Evolutionary conservation across 1,140 invertebrate genomes (phyloP).

Genomic region (Octopus bimaculoides): DNA sequence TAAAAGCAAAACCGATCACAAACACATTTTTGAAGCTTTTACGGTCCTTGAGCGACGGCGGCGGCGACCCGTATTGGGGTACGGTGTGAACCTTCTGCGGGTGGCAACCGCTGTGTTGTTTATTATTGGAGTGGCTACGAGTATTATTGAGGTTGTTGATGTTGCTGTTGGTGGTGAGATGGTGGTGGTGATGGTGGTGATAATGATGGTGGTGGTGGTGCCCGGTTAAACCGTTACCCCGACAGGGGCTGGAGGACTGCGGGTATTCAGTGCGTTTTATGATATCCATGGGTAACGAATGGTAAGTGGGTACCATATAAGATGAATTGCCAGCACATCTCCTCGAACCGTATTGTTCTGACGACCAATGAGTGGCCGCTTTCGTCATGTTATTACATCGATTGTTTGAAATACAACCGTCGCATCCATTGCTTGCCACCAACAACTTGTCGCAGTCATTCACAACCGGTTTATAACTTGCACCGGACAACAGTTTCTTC

Average conservation of each 20-base stretch:
- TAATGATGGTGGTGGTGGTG: neutral
- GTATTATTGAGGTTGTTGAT: neutral
- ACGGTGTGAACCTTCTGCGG: slow-evolving; percentile 39
- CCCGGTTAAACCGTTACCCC: neutral
- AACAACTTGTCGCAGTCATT: neutral
- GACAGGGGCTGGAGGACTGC: no score
- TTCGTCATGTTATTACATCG: neutral
- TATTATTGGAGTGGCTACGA: no score
- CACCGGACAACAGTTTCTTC: neutral
- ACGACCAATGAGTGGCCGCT: neutral
- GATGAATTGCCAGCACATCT: slow-evolving; percentile 46
- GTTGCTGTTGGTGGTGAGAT: neutral
- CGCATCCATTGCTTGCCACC: neutral
- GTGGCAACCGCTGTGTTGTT: slow-evolving; percentile 21
- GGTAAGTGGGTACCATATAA: slow-evolving; percentile 28
- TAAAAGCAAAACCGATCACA: slow-evolving; percentile 51
- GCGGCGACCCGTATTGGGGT: slow-evolving; percentile 20
- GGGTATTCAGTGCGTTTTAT: neutral
- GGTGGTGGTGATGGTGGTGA: neutral
- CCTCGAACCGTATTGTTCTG: slow-evolving; percentile 4
- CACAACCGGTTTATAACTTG: neutral
- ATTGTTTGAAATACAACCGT: neutral
- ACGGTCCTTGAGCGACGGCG: neutral
- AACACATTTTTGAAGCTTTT: slow-evolving; percentile 42
- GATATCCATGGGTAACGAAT: slow-evolving; percentile 42